phyloP scores from a whole-genome alignment of 2,113 vertebrate species.

The Odontesthes bonariensis region DNA sequence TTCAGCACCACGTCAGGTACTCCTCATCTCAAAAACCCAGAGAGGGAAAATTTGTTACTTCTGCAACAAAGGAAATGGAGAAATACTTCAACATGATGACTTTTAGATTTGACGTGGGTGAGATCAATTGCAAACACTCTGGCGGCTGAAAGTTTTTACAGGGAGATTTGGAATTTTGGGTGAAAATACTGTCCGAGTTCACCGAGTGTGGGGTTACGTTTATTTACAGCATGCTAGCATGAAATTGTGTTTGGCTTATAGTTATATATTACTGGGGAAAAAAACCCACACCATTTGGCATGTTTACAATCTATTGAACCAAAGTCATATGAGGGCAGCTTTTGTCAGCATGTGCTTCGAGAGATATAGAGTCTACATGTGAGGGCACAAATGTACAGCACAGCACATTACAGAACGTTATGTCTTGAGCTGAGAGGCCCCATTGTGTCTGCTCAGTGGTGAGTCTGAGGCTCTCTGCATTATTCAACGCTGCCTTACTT shows the following conservation, averaged over 20 bases:
- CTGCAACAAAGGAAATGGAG: conserved; percentile 40
- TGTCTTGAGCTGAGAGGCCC: conserved; percentile 59
- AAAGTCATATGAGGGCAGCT: conserved; percentile 7
- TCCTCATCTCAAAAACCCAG: conserved; percentile 37
- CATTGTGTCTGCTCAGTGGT: conserved; percentile 59
- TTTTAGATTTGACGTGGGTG: conserved; percentile 30
- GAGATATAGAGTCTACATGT: not conserved
- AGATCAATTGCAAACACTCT: conserved; percentile 20
- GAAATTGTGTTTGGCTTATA: not conserved
- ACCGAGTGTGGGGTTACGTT: not conserved
- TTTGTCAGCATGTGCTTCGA: conserved; percentile 13
- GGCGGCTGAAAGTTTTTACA: not conserved
- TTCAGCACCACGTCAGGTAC: conserved; percentile 54
- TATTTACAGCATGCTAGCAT: not conserved
- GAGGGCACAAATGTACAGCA: conserved; percentile 36
- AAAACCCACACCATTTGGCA: not conserved
- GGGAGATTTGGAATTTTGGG: not conserved
- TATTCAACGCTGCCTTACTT: conserved; percentile 68
- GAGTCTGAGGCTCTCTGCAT: conserved; percentile 62
- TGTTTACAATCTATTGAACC: conserved; percentile 1
- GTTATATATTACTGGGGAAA: conserved; percentile 12
- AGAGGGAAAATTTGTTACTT: conserved; percentile 31
- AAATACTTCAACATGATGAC: conserved; percentile 32
- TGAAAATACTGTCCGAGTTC: not conserved
- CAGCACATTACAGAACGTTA: conserved; percentile 35